Conservation (phyloP, 2,797 vertebrate genomes). For the Sebastes hubbsi region DNA sequence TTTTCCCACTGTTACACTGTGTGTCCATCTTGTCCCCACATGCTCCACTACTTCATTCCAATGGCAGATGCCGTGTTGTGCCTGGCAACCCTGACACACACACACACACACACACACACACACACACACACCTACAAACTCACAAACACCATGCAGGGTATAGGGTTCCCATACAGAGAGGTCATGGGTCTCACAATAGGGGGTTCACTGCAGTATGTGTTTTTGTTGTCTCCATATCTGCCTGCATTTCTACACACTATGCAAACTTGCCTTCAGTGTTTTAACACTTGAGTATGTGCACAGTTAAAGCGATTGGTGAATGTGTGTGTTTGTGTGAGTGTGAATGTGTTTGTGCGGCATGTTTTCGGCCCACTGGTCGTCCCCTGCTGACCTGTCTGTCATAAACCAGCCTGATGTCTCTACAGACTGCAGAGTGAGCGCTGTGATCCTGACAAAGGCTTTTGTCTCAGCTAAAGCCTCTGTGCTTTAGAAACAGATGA, state of each 20-base stretch:
- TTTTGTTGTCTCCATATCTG: constrained; percentile 11
- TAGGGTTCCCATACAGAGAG: constrained; percentile 20
- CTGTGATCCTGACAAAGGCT: constrained; percentile 68
- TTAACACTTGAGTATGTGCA: constrained; percentile 4
- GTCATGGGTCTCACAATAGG: constrained; percentile 64
- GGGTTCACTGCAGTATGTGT: constrained; percentile 9
- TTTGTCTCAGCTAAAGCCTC: constrained; percentile 63
- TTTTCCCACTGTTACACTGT: not conserved
- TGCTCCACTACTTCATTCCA: constrained; percentile 48
- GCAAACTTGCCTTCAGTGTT: constrained; percentile 12
- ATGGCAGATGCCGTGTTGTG: constrained; percentile 19
- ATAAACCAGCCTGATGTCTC: constrained; percentile 76
- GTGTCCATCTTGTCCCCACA: not conserved
- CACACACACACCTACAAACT: not conserved
- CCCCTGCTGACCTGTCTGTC: constrained; percentile 72
- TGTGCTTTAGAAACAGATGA: constrained; percentile 53
- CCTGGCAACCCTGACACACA: constrained; percentile 46
- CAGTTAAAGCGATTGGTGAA: constrained; percentile 21
- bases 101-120: not conserved
- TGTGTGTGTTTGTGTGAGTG: not conserved
- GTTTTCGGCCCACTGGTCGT: constrained; percentile 15
- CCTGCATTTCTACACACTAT: constrained; percentile 37
- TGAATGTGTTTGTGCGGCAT: not conserved
- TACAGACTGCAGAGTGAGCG: constrained; percentile 48
- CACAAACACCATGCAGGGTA: not conserved